Percentiles rank a stretch among this genome's conserved stretches.
These are phyloP conservation scores for Dicycla oo DNA, from an alignment of 2,888 invertebrate genomes.

Conservation along the genomic window DNA sequence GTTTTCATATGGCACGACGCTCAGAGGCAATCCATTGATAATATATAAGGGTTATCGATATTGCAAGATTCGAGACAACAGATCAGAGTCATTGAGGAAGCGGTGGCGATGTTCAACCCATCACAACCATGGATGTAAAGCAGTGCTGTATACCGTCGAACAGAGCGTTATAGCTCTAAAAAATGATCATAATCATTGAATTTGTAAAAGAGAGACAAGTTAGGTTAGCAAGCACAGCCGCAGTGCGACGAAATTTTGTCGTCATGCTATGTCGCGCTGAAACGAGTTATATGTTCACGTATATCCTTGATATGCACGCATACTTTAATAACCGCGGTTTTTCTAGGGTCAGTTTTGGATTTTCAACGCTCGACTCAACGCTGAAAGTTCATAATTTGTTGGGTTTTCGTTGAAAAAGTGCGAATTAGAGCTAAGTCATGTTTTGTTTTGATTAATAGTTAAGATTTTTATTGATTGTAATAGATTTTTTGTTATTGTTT, in stretches of 20 bases:
- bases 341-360: background rate
- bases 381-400: background rate
- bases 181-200: conserved; percentile 61
- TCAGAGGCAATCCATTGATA: conserved; percentile 43
- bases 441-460: background rate
- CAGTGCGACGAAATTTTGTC: background rate
- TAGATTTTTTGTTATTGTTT: background rate
- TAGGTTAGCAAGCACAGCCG: background rate
- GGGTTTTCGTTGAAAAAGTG: too few relatives aligned
- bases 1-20: conserved; percentile 30
- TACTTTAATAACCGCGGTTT: background rate
- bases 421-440: background rate
- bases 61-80: conserved; percentile 8
- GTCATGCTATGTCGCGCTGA: background rate
- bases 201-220: background rate
- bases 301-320: too few relatives aligned
- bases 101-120: conserved; percentile 59
- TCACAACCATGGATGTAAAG: conserved; percentile 53
- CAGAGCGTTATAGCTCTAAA: conserved; percentile 44
- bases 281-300: background rate
- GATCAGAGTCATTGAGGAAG: background rate
- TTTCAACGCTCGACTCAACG: background rate
- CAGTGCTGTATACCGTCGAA: conserved; percentile 41
- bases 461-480: background rate
- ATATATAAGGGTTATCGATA: conserved; percentile 49